Conservation (phyloP, 2,888 invertebrate species). For the Anarsia innoxiella region DNA sequence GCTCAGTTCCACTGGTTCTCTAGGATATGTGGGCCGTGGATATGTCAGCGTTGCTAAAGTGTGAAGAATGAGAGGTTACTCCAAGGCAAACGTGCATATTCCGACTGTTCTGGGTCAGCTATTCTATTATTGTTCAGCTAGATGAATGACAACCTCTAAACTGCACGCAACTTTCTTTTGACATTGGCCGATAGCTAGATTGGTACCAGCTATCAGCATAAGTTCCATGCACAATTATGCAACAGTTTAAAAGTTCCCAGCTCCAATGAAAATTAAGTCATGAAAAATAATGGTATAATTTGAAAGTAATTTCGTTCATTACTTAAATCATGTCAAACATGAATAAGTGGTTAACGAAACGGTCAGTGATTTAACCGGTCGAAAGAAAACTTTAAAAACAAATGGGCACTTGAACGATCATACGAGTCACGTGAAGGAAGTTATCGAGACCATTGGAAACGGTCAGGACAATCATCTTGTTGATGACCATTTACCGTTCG, state of each 20-base stretch:
- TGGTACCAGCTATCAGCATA: too few species aligned
- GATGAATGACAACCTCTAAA: conserved; percentile 18
- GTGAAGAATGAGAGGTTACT: conserved; percentile 32
- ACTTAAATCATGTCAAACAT: too few species aligned
- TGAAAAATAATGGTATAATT: too few species aligned
- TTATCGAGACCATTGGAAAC: conserved; percentile 37
- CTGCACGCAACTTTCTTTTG: conserved; percentile 25
- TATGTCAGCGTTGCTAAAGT: conserved; percentile 9
- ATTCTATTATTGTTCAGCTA: conserved; percentile 20
- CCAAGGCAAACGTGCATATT: conserved; percentile 25
- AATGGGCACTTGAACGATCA: conserved; percentile 7
- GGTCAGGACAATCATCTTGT: conserved; percentile 29
- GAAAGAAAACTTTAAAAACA: not conserved
- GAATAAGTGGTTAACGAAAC: too few species aligned
- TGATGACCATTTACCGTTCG: conserved; percentile 19
- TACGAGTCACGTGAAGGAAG: conserved; percentile 22
- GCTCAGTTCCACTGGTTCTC: conserved; percentile 10
- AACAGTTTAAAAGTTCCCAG: too few species aligned
- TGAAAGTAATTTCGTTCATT: too few species aligned
- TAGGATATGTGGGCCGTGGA: conserved; percentile 9
- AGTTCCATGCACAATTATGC: too few species aligned
- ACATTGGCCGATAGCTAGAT: too few species aligned
- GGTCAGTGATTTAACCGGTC: not conserved
- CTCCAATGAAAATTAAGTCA: too few species aligned
- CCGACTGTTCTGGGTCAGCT: conserved; percentile 19